Conservation (phyloP, 92 coral and sea anemone genomes). For the Epizoanthus scotinus region DNA sequence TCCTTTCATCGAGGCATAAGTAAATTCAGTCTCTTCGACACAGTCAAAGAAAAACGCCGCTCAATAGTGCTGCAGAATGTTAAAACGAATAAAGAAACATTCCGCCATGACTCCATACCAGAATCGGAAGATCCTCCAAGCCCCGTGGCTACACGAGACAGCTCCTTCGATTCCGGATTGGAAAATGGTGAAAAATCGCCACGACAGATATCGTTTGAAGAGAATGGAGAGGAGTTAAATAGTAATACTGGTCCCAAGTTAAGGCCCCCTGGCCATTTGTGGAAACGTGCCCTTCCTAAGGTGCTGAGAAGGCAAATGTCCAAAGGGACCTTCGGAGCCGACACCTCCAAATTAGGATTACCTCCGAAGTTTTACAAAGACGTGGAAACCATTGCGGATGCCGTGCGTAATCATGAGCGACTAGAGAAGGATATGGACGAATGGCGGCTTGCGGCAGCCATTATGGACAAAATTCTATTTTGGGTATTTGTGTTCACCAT, state of each 20-base stretch:
- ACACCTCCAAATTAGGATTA: neutral
- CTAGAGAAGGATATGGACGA: conserved; percentile 46
- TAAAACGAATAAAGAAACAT: neutral
- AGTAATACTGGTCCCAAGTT: neutral
- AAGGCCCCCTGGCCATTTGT: conserved; percentile 9
- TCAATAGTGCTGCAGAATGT: conserved; percentile 31
- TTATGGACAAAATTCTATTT: conserved; percentile 52
- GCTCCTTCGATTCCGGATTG: conserved; percentile 21
- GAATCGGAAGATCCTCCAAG: conserved; percentile 1
- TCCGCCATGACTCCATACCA: conserved; percentile 8
- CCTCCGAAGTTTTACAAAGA: conserved; percentile 34
- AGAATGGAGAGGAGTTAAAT: conserved; percentile 3
- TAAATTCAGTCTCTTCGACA: conserved; percentile 23
- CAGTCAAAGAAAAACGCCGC: neutral
- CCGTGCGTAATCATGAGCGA: conserved; percentile 40
- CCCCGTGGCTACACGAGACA: neutral
- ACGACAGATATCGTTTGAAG: neutral
- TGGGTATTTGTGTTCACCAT: conserved; percentile 48
- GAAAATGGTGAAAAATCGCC: conserved; percentile 24
- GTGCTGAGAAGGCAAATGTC: conserved; percentile 11
- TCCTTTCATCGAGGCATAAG: conserved; percentile 25
- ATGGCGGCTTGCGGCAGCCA: conserved; percentile 59
- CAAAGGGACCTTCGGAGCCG: neutral
- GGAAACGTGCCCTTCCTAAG: conserved; percentile 29
- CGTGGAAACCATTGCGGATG: conserved; percentile 23